Evolutionary conservation across 2,113 vertebrate species (phyloP), one percentile per base, ranked within the genome.

Genomic region (Hydrolagus affinis): DNA sequence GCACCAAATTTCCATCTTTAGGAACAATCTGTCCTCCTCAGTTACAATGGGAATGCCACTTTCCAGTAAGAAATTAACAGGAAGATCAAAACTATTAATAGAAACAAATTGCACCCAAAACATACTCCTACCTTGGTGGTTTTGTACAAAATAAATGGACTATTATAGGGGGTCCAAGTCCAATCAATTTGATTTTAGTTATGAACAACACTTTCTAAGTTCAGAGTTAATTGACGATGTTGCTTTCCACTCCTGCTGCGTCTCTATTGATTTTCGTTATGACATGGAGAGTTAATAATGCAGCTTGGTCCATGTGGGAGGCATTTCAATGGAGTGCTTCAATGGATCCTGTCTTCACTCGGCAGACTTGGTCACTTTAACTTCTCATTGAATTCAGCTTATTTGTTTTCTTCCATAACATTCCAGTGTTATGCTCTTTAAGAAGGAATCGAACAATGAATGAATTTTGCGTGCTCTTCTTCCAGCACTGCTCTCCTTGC

Each of bases 231-330:
- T 0, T 70, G 7, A 11, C 86, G 32, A 56, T 71, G 30, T 85
- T 59, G n/a, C 19, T 12, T 6, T 76, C 0, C 71, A 85, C 86
- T 89, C 83, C 76, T 75, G 73, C 32, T n/a, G 3, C 85, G 73
- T 68, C 0, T 0, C 32, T 44, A 11, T 71, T 86, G 85, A 85
- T 85, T 87, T 87, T 76, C 78, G 57, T 85, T 74, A 76, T 59
- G 60, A 73, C 59, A 74, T 66, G 73, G n/a, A 77, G 71, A 86
- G 85, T 86, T 73, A 66, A 66, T 75, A 86, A 86, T 25, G 62
- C 57, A 85, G 44, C n/a, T 7, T 85, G 59, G 85, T 85, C 71
- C 85, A 86, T 32, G 28, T 73, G 85, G 72, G 73, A 76, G 73
- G 70, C 19, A n/a, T 64, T 76, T 86, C 85, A 85, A 66, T 83